A percentile compares a stretch with the other conserved stretches of the same genome.
Conservation (phyloP, 2,888 invertebrate genomes). For the Leptarthrus brevirostris region DNA sequence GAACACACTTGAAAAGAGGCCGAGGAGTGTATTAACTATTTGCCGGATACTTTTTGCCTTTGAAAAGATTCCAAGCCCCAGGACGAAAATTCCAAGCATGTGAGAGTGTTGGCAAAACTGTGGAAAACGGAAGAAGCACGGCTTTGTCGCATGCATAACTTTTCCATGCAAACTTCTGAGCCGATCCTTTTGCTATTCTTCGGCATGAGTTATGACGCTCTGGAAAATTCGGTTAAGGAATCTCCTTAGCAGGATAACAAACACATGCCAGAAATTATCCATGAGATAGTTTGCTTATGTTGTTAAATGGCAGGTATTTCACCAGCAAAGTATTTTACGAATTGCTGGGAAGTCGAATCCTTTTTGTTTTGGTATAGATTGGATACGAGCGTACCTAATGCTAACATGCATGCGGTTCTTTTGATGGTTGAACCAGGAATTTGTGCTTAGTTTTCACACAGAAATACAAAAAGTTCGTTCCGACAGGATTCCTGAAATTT, state of each 20-base stretch:
- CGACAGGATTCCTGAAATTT: not conserved
- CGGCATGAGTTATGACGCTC: constrained; percentile 41
- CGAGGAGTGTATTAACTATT: constrained; percentile 39
- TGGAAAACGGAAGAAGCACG: constrained; percentile 16
- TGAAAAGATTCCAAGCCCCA: constrained; percentile 34
- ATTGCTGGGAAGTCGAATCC: constrained; percentile 2
- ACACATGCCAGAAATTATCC: constrained; percentile 51
- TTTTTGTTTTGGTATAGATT: constrained; percentile 36
- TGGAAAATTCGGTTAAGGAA: constrained; percentile 7
- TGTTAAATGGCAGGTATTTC: constrained; percentile 16
- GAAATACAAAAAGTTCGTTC: constrained; percentile 9
- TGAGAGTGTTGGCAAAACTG: constrained; percentile 15
- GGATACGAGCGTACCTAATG: constrained; percentile 2
- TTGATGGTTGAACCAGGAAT: constrained; percentile 26
- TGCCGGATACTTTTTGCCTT: constrained; percentile 36
- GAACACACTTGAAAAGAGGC: constrained; percentile 32
- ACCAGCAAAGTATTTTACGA: constrained; percentile 24
- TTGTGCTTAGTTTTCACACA: not conserved
- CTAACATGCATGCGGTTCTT: constrained; percentile 17
- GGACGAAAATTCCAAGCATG: constrained; percentile 18
- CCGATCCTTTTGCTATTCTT: constrained; percentile 24
- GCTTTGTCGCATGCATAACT: constrained; percentile 30
- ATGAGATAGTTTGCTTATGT: constrained; percentile 44
- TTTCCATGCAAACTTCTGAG: constrained; percentile 5
- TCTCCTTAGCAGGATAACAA: constrained; percentile 40